Percentiles rank a stretch among this genome's conserved stretches.
Conservation (phyloP, 35 echinoderm and acorn worm genomes). For the Amphiura filiformis region DNA sequence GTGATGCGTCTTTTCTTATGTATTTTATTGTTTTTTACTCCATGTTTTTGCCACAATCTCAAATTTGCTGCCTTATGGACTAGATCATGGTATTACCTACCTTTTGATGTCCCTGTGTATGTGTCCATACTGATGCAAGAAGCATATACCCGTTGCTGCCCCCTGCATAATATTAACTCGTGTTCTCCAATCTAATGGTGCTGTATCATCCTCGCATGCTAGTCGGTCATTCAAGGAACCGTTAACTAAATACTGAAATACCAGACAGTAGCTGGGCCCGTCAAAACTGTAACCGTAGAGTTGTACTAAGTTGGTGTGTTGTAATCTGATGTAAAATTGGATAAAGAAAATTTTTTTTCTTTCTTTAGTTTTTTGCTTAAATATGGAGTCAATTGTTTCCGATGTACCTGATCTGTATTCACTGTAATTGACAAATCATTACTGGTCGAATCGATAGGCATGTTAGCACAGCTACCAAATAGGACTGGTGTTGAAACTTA, state of each 20-base stretch:
- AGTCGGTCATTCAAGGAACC: slow-evolving; percentile 42
- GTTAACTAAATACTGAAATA: slow-evolving; percentile 52
- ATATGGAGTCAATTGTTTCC: no score
- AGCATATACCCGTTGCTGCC: slow-evolving; percentile 47
- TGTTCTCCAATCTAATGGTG: slow-evolving; percentile 39
- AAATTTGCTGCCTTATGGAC: no score
- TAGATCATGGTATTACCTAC: no score
- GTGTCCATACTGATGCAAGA: slow-evolving; percentile 40
- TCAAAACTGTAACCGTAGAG: slow-evolving; percentile 63
- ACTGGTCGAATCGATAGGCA: background rate
- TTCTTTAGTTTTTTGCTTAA: no score
- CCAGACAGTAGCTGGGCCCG: slow-evolving; percentile 22
- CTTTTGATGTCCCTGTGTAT: slow-evolving; percentile 82
- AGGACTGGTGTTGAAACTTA: background rate
- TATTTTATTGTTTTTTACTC: no score
- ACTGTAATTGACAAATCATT: no score
- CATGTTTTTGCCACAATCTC: no score
- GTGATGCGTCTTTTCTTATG: no score
- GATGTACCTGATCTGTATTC: no score
- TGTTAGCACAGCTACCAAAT: background rate
- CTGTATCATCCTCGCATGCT: slow-evolving; percentile 22
- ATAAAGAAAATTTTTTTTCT: background rate
- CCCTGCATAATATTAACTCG: slow-evolving; percentile 45
- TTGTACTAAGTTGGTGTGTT: slow-evolving; percentile 45
- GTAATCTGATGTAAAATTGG: slow-evolving; percentile 9